phyloP scores from a whole-genome alignment of 2,888 invertebrate genomes.

The Luperina nickerlii region DNA sequence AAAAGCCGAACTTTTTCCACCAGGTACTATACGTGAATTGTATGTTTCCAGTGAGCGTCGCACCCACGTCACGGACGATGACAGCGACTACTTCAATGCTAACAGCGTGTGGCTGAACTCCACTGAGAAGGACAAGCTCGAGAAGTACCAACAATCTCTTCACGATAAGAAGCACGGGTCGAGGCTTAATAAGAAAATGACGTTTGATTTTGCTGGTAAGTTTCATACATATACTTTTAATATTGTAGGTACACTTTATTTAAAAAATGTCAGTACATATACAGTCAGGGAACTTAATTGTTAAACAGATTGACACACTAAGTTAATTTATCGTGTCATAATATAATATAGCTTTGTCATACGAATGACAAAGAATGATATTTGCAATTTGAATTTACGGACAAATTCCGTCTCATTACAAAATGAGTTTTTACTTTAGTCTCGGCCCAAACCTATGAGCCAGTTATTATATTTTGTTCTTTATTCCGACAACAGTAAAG shows the following conservation, averaged over 20 bases:
- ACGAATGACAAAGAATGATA: background rate
- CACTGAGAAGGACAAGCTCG: conserved; percentile 92
- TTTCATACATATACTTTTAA: background rate
- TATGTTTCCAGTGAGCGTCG: conserved; percentile 90
- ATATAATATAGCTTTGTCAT: background rate
- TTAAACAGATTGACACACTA: background rate
- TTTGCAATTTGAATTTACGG: background rate
- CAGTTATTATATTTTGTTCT: background rate
- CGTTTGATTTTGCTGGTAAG: conserved; percentile 94
- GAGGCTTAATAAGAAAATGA: conserved; percentile 92
- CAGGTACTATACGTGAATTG: background rate
- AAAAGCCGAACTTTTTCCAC: no score
- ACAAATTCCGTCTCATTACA: background rate
- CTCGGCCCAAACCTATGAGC: background rate
- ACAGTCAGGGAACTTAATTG: background rate
- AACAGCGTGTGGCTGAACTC: conserved; percentile 95
- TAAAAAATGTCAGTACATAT: background rate
- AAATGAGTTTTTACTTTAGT: background rate
- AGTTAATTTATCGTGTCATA: background rate
- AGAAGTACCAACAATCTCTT: conserved; percentile 92
- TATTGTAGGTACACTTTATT: background rate
- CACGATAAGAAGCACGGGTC: conserved; percentile 93
- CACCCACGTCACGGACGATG: conserved; percentile 97
- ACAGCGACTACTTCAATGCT: conserved; percentile 97
- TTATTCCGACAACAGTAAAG: background rate